phyloP scores from a whole-genome alignment of 2,888 invertebrate genomes.

The Ariolimax columbianus region DNA sequence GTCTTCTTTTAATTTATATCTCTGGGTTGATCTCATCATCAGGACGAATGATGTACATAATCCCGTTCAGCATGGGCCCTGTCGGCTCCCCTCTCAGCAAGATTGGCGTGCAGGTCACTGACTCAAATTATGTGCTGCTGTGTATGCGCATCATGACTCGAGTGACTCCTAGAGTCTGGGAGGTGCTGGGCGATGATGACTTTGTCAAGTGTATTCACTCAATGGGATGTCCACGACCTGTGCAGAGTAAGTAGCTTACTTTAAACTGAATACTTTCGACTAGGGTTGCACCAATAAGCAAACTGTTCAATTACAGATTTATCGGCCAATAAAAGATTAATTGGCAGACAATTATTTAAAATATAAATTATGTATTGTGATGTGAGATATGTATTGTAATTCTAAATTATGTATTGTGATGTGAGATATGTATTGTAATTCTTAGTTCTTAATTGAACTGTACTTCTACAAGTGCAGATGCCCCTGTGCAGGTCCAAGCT shows the following conservation, averaged over 20 bases:
- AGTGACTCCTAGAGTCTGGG: slow-evolving; percentile 85
- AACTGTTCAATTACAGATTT: too few species aligned
- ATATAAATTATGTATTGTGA: too few species aligned
- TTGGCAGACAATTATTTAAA: too few species aligned
- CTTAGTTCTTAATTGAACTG: too few species aligned
- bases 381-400: too few species aligned
- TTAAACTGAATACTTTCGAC: background rate
- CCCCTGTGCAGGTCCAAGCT: too few species aligned
- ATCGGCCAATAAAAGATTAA: too few species aligned
- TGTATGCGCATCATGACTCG: slow-evolving; percentile 99
- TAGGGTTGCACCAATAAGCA: too few species aligned
- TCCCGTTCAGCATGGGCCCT: slow-evolving; percentile 99
- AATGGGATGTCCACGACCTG: slow-evolving; percentile 88
- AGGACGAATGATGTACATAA: slow-evolving; percentile 96
- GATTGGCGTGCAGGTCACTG: slow-evolving; percentile 96
- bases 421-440: too few species aligned
- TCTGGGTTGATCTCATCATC: slow-evolving; percentile 55
- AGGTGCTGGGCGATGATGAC: slow-evolving; percentile 81
- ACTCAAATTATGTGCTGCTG: slow-evolving; percentile 96
- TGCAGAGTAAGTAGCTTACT: slow-evolving; percentile 80
- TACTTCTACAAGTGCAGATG: too few species aligned
- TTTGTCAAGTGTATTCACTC: slow-evolving; percentile 96
- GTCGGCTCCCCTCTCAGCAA: slow-evolving; percentile 95
- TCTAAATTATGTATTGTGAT: too few species aligned
- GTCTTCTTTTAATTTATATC: too few species aligned